Evolutionary conservation across 2,888 invertebrate genomes (phyloP), one percentile per base, ranked within the genome.

Genomic region (Plebejus argus): DNA sequence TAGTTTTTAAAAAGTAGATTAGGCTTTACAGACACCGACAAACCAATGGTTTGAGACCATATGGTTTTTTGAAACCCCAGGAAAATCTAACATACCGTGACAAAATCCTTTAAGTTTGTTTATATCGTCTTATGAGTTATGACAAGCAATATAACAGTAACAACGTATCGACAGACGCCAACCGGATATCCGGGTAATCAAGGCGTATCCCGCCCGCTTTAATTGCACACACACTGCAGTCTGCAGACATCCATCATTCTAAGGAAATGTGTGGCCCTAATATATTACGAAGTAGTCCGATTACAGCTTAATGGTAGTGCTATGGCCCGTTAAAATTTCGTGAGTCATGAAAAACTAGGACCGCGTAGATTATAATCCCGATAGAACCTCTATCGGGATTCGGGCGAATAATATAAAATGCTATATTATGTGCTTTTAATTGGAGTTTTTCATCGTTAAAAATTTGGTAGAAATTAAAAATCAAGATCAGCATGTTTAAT

Each of bases 181-280:
- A 23, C 61, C 23, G 61, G 66, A 66, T 28, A 20, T 66, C 66
- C 66, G 66, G 66, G 66, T 33, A 66, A 66, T 66, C 66, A 33
- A 28, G 66, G 33, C 28, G 66, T 33, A 66, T 66, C 66, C 66
- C 66, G 28, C 28, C 28, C 28, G 66, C 28, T 66, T 33, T 66
- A 66, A 66, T 66, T 28, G 66, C 28, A 33, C 61, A 66, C 23
- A 18, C 66, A 53, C 53, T 18, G 53, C 53, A 53, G 53, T 18
- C 53, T 18, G 53, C 53, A 53, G 53, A 53, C 18, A 66, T 66
- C 66, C 28, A 66, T 66, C 28, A 66, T 33, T 12, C 18, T 12
- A 18, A 66, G 66, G 66, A 66, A 66, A 10, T 18, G 33, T 66
- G 28, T 66, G 66, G 66, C 28, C 66, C 28, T 66, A 28, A 61